Percentiles rank a stretch among this genome's conserved stretches.
phyloP scores from a whole-genome alignment of 1,140 invertebrate species.

The Belonocnema kinseyi region DNA sequence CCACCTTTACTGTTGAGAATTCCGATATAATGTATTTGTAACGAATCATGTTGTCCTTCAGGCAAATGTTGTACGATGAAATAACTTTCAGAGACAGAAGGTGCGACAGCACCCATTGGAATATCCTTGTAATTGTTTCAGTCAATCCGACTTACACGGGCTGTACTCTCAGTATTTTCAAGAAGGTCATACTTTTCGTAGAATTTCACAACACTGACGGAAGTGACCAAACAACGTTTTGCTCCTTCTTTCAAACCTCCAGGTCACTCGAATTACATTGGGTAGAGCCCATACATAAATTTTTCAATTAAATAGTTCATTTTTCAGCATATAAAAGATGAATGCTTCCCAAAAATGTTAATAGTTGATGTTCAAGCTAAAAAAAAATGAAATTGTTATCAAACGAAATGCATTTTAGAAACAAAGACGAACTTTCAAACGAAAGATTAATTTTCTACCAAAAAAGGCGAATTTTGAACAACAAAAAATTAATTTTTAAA shows the following conservation, averaged over 20 bases:
- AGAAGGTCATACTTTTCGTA: slow-evolving; percentile 84
- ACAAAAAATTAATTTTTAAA: too few species aligned
- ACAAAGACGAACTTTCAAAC: too few species aligned
- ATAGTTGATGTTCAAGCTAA: too few species aligned
- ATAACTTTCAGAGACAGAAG: slow-evolving; percentile 61
- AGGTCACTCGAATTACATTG: slow-evolving; percentile 82
- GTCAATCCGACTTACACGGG: slow-evolving; percentile 82
- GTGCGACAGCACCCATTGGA: slow-evolving; percentile 80
- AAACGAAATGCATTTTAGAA: too few species aligned
- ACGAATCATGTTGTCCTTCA: slow-evolving; percentile 54
- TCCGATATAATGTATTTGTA: slow-evolving; percentile 80
- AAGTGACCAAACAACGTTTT: slow-evolving; percentile 80
- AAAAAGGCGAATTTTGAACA: too few species aligned
- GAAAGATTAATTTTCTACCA: too few species aligned
- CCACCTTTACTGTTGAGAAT: slow-evolving; percentile 79
- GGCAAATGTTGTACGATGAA: too few species aligned
- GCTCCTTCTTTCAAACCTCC: slow-evolving; percentile 76
- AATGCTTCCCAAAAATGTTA: too few species aligned
- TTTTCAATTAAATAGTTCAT: too few species aligned
- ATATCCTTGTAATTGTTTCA: slow-evolving; percentile 81
- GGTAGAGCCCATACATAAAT: slow-evolving; percentile 82
- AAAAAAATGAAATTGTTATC: too few species aligned
- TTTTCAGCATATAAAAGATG: too few species aligned
- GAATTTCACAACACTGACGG: slow-evolving; percentile 76
- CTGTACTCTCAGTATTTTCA: slow-evolving; percentile 86